Base-by-base conservation (phyloP, 2,797 vertebrate species). In the Pachyuromys duprasi region DNA sequence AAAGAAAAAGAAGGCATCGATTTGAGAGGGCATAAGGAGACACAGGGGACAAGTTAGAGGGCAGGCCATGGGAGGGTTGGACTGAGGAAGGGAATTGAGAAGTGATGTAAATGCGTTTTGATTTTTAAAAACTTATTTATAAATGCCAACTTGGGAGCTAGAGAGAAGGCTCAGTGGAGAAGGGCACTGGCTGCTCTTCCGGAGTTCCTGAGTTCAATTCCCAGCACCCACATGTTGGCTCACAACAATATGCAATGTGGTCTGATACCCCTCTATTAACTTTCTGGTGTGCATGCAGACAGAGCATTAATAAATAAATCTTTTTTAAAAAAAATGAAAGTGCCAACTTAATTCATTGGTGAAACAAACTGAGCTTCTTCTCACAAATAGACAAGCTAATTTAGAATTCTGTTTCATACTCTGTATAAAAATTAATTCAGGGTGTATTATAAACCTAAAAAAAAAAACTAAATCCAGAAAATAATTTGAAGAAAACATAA, bases 401-500 rank as follows among this genome's bases (percentile, higher is more conserved):
- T 55, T 67, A 69, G 33, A 57, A 39, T 3, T 65, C 36, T 57
- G 31, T 36, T 26, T 79, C 9, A 42, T 67, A 42, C 12, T 67
- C 24, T 69, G 63, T 11, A 63, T 28, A 69, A 80, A 80, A 69
- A 24, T 57, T 57, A 39, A 78, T 20, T 89, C 86, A 89, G 33
- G 20, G 22, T 72, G 26, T 2, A 84, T 89, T 49, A 78, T 63
- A 80, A 33, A 45, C 20, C 15, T 76, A 62, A 83, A 8, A 75
- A 83, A 8, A 75, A 49, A 89, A 20, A 78, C 33, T 62, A 45
- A 76, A 65, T 72, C 33, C 26, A 18, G 20, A 17, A 95, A 87
- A 81, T 33, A 92, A 42, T 45, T 95, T 91, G 33, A 55, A 75
- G n/a, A 57, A 94, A 90, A 60, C 3, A 53, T 42, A 75, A 24